Conservation (phyloP, 2,797 vertebrate species). For the Malacoctenus gilli region DNA sequence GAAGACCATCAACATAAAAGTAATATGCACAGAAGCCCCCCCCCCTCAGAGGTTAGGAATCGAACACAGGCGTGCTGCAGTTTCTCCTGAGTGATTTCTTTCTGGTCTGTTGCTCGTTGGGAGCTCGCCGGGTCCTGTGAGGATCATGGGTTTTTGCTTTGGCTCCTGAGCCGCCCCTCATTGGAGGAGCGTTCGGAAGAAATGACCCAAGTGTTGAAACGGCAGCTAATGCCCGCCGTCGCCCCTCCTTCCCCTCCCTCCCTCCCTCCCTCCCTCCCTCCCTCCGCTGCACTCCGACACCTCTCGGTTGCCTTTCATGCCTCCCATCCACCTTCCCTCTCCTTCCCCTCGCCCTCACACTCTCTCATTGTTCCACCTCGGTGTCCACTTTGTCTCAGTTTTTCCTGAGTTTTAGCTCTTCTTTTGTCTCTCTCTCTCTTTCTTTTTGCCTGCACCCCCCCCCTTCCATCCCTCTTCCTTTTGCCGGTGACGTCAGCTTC, state of each 20-base stretch:
- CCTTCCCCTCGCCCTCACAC: conserved; percentile 21
- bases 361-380: conserved; percentile 5
- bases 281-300: conserved; percentile 31
- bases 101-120: conserved; percentile 10
- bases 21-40: conserved; percentile 14
- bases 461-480: conserved; percentile 50
- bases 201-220: conserved; percentile 68
- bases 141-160: conserved; percentile 29
- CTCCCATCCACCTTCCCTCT: conserved; percentile 7
- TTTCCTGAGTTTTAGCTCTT: background rate
- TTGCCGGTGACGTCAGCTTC: conserved; percentile 47
- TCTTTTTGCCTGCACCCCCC: no score
- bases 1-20: conserved; percentile 34
- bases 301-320: conserved; percentile 19
- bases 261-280: conserved; percentile 32
- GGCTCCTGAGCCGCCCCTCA: conserved; percentile 32
- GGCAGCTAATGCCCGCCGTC: conserved; percentile 19
- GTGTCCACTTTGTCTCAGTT: conserved; percentile 14
- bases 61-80: conserved; percentile 9
- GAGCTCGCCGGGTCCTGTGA: conserved; percentile 14
- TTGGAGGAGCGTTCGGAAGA: conserved; percentile 55
- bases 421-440: conserved; percentile 2
- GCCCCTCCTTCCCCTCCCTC: conserved; percentile 30
- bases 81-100: conserved; percentile 38
- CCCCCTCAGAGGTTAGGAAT: conserved; percentile 1